A percentile compares a stretch with the other conserved stretches of the same genome.
Conservation (phyloP, 2,888 invertebrate species). For the Xestia sexstrigata region DNA sequence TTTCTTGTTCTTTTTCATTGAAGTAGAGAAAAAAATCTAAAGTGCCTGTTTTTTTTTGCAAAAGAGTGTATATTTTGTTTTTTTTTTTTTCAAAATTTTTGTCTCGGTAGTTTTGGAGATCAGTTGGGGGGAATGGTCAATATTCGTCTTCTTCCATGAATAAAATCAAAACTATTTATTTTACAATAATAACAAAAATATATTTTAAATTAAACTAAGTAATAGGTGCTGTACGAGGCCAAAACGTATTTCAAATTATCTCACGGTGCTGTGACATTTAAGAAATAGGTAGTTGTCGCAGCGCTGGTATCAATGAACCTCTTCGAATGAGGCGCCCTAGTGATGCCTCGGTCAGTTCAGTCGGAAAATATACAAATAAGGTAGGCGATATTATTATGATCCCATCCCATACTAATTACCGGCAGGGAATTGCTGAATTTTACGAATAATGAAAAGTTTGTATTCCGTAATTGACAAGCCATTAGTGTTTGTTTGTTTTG, state of each 20-base stretch:
- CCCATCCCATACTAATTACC: not conserved
- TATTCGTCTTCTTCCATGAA: too few relatives aligned
- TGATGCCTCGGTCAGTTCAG: not conserved
- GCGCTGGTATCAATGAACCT: not conserved
- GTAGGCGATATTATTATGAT: not conserved
- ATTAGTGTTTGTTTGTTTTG: constrained; percentile 44
- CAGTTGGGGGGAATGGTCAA: too few relatives aligned
- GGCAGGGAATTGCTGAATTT: constrained; percentile 7
- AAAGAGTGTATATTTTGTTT: too few relatives aligned
- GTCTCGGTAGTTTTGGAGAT: too few relatives aligned
- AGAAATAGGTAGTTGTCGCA: too few relatives aligned
- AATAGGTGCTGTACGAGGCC: not conserved
- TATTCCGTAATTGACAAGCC: constrained; percentile 40
- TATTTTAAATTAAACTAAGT: not conserved
- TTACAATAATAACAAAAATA: too few relatives aligned
- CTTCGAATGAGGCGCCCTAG: not conserved
- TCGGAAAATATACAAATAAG: not conserved
- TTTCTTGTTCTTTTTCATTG: too few relatives aligned
- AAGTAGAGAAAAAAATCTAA: too few relatives aligned
- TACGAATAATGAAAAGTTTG: constrained; percentile 8
- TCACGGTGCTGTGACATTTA: not conserved
- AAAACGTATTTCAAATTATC: not conserved
- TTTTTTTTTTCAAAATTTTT: too few relatives aligned
- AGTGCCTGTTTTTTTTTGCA: too few relatives aligned
- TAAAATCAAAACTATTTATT: too few relatives aligned